Evolutionary conservation across 2,113 vertebrate genomes (phyloP).

Genomic region (Glaucomys volans): DNA sequence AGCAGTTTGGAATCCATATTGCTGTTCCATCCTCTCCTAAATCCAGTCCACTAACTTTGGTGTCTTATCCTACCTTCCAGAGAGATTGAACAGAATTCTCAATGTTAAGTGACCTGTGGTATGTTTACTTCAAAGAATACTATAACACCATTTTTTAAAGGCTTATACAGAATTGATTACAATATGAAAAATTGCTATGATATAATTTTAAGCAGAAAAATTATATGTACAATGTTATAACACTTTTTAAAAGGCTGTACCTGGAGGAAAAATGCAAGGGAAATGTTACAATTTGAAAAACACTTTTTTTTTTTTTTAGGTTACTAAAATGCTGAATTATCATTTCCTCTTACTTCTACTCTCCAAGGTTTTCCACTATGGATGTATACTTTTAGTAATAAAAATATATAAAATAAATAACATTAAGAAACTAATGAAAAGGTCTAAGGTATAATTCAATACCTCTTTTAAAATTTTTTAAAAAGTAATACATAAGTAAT

Average conservation of each 20-base stretch:
- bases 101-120: not conserved
- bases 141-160: conserved; percentile 25
- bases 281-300: not conserved
- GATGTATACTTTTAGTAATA: too few species aligned
- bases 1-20: conserved; percentile 33
- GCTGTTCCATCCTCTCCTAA: not conserved
- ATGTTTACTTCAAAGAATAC: not conserved
- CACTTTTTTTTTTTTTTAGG: not conserved
- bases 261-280: not conserved
- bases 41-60: not conserved
- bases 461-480: not conserved
- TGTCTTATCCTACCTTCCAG: not conserved
- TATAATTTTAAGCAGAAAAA: conserved; percentile 1
- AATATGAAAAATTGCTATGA: not conserved
- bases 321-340: not conserved
- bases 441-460: not conserved
- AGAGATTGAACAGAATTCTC: not conserved
- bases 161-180: not conserved
- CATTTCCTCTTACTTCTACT: not conserved
- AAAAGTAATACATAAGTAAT: not conserved
- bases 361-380: not conserved
- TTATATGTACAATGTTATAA: not conserved
- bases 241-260: not conserved
- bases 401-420: too few species aligned
- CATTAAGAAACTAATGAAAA: not conserved